These are phyloP conservation scores for Serranochromis macrocephalus DNA, from an alignment of 2,113 vertebrate genomes.

Conservation along the genomic window DNA sequence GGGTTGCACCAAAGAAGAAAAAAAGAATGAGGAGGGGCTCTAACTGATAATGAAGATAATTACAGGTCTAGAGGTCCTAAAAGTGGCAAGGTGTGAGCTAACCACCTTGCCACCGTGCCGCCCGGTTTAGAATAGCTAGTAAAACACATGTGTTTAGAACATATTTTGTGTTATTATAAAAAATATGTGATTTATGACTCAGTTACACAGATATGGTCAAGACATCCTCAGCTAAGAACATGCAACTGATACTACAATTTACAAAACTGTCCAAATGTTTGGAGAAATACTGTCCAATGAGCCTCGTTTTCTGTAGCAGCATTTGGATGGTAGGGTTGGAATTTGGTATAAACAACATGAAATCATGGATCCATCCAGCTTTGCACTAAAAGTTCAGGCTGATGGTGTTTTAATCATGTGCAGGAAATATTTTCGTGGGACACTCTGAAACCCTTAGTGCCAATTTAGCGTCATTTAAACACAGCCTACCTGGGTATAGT, in stretches of 20 bases:
- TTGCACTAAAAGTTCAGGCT: background rate
- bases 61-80: background rate
- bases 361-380: background rate
- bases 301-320: background rate
- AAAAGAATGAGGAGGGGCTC: background rate
- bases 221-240: background rate
- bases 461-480: background rate
- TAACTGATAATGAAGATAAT: background rate
- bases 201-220: fast-evolving
- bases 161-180: background rate
- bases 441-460: background rate
- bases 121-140: fast-evolving
- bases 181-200: background rate
- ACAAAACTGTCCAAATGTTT: background rate
- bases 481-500: background rate
- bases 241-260: background rate
- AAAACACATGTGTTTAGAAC: background rate
- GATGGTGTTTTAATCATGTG: fast-evolving
- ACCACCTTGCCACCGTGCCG: background rate
- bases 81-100: background rate
- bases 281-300: background rate
- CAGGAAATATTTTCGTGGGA: fast-evolving
- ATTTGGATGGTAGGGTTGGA: background rate
- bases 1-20: background rate
- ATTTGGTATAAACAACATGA: background rate